A percentile compares a stretch with the other conserved stretches of the same genome.
Conservation (phyloP, 1,140 invertebrate genomes). For the Drosophila funebris region DNA sequence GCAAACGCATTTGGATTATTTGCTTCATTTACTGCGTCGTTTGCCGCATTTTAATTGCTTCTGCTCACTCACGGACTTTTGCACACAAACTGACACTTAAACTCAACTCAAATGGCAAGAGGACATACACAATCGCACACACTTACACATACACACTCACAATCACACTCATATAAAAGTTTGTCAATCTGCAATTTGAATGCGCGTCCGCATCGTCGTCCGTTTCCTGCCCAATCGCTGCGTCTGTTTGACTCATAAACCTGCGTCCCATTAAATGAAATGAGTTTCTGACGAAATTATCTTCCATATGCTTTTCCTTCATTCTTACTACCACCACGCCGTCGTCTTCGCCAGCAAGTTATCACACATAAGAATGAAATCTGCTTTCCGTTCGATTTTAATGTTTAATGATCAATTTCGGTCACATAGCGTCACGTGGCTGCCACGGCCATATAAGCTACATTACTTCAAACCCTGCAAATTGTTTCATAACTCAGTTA, state of each 20-base stretch:
- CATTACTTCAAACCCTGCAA: constrained; percentile 24
- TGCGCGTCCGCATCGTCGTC: constrained; percentile 69
- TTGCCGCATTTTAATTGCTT: constrained; percentile 82
- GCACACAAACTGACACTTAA: constrained; percentile 14
- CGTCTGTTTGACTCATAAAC: constrained; percentile 72
- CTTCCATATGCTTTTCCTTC: constrained; percentile 10
- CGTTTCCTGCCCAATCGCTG: constrained; percentile 51
- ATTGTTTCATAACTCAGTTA: constrained; percentile 78
- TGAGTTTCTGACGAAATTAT: constrained; percentile 80
- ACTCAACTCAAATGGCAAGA: no score
- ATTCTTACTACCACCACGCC: background rate
- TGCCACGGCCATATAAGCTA: background rate
- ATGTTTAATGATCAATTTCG: constrained; percentile 64
- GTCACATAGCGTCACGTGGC: constrained; percentile 12
- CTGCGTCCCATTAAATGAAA: constrained; percentile 78
- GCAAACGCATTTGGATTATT: constrained; percentile 77
- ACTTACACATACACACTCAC: constrained; percentile 9
- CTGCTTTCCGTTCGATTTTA: constrained; percentile 60
- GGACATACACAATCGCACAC: constrained; percentile 18
- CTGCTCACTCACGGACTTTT: constrained; percentile 54
- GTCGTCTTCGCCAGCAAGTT: constrained; percentile 9
- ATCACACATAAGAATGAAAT: constrained; percentile 1
- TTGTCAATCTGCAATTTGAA: constrained; percentile 80
- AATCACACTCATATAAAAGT: constrained; percentile 48
- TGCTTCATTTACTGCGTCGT: constrained; percentile 81